Evolutionary conservation across 30 jellyfish, hydroid and myxozoan species (phyloP).

Genomic region (Morbakka virulenta): DNA sequence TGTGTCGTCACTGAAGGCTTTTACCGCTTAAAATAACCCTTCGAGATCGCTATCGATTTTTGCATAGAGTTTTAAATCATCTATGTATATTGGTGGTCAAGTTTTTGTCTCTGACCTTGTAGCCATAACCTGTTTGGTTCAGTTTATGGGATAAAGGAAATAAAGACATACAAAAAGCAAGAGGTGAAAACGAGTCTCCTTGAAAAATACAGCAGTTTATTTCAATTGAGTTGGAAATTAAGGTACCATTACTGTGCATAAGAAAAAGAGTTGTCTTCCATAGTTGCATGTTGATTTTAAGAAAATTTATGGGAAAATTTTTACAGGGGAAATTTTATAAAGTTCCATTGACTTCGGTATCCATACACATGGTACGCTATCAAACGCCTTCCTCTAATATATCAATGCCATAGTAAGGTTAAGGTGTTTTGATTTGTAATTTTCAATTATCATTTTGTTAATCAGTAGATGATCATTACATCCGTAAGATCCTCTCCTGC

Average conservation of each 20-base stretch:
- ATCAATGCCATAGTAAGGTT: not conserved
- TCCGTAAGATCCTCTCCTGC: not conserved
- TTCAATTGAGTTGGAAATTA: not conserved
- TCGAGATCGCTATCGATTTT: constrained; percentile 10
- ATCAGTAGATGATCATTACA: not conserved
- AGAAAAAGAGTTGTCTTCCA: not conserved
- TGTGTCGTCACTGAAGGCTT: not conserved
- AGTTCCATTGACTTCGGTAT: not conserved
- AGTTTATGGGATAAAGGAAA: not conserved
- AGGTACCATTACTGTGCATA: not conserved
- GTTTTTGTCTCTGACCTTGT: not conserved
- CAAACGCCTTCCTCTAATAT: not conserved
- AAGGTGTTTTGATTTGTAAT: not conserved
- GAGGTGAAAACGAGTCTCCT: constrained; percentile 27
- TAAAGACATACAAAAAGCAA: not conserved
- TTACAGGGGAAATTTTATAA: not conserved
- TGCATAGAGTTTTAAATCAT: constrained; percentile 1
- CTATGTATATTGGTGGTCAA: constrained; percentile 10
- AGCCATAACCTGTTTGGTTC: not conserved
- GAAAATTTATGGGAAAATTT: not conserved
- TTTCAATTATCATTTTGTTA: not conserved
- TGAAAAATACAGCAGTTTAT: constrained; percentile 12
- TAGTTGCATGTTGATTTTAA: not conserved
- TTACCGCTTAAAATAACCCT: not conserved
- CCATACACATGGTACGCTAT: not conserved